A percentile compares a stretch with the other conserved stretches of the same genome.
Evolutionary conservation across 2,888 invertebrate species (phyloP).

Genomic region (Acanthopleura granulata): DNA sequence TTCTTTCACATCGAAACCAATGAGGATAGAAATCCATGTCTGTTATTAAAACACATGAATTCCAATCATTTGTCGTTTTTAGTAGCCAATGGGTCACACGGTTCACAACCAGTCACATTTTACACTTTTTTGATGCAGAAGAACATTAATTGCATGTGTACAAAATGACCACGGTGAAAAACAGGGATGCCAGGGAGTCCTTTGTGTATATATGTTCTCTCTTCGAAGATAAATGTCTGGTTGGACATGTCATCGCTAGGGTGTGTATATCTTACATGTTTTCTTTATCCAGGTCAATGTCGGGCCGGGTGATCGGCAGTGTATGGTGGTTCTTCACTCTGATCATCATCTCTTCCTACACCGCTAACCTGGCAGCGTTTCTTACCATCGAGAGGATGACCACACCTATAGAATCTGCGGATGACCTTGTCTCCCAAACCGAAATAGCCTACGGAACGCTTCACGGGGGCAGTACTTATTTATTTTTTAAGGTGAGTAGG

Average conservation of each 20-base stretch:
- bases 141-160: no score
- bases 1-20: no score
- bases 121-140: no score
- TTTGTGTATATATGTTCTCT: neutral
- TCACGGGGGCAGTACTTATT: slow-evolving; percentile 82
- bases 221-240: neutral
- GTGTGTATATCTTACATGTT: no score
- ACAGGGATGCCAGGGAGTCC: no score
- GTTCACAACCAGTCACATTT: no score
- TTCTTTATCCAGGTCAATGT: slow-evolving; percentile 77
- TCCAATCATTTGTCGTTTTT: no score
- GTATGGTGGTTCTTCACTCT: slow-evolving; percentile 99
- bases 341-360: slow-evolving; percentile 97
- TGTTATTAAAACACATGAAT: no score
- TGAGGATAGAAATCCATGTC: no score
- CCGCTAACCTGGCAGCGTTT: slow-evolving; percentile 95
- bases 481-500: slow-evolving; percentile 82
- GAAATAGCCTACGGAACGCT: slow-evolving; percentile 78
- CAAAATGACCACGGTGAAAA: no score
- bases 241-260: neutral
- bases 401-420: slow-evolving; percentile 92
- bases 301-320: slow-evolving; percentile 95
- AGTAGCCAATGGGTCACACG: no score
- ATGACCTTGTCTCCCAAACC: slow-evolving; percentile 87
- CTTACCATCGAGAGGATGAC: slow-evolving; percentile 97